Evolutionary conservation across 2,113 vertebrate genomes (phyloP), one percentile per base, ranked within the genome.

Genomic region (Sinocyclocheilus grahami): DNA sequence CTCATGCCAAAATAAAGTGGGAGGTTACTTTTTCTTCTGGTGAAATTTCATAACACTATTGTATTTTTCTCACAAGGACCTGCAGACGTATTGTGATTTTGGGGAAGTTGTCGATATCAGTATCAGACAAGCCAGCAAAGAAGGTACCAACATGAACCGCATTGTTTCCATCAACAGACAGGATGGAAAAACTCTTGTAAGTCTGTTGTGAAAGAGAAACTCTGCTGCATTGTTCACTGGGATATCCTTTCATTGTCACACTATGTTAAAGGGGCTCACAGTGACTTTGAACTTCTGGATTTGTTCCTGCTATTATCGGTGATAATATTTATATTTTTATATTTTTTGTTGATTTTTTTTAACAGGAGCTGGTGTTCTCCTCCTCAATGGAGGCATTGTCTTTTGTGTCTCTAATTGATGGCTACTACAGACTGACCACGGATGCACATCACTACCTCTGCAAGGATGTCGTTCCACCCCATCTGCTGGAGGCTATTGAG

Each of bases 381-480:
- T 96, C 96, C 3, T 95, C 97, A 87, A 92, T 93, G 77, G 96
- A 97, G 91, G 97, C 97, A 9, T 94, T 98, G 85, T 99, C 98
- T 4, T 99, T 99, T 85, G 96, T 97, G 0, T 98, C 98, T 8
- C 89, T 99, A 87, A 97, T 99, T 79, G 98, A 99, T 85, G 98
- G 98, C 14, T 99, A 99, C 92, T 99, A 97, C 90, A 96, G 97
- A 92, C 93, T 99, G 85, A 98, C 97, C 9, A 95, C 97, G 0
- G 97, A 99, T 87, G 96, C 96, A 22, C 97, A 99, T 89, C 97
- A 99, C 93, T 99, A 97, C 90, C 96, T 99, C 88, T 99, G 98
- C 89, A 99, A 98, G 94, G 98, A 99, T 91, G 96, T 99, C 27
- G 97, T 95, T 18, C 95, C 98, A 18, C 97, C 97, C 22, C 93